Base-by-base conservation (phyloP, 1,140 invertebrate species). In the Orius insidiosus region DNA sequence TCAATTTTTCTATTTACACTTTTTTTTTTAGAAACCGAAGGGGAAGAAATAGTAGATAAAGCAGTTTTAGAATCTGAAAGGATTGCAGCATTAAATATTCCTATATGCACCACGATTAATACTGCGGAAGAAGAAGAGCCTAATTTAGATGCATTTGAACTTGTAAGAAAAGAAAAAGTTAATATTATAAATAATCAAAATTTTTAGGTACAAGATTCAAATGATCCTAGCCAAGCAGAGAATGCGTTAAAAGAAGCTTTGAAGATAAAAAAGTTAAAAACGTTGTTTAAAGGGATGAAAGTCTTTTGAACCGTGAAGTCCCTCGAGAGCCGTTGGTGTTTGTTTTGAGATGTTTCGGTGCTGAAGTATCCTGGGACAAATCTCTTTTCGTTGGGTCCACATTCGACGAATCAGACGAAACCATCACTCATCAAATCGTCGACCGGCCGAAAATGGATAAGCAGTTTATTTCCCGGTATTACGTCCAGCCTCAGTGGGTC, bases 401-500 rank as follows among this genome's bases (percentile, higher is more conserved):
- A 10, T 98, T 82, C 67, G 74, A 79, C 56, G 92, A 96, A 67
- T 68, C 70, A 48, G 90, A 98, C 66, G 80, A 92, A 63, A 74
- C 74, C 0, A 97, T 99, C 48, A 93, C 92, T 5, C 93, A 99
- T 72, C 94, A 99, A 53, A 88, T 99, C 61, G 81, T 97, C 18
- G 96, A 99, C 60, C 72, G 95, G 57, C 85, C 88, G 1, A 69
- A 65, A 31, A 71, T 89, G 58, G 65, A 71, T 1, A 88, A 84
- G 48, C 78, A 89, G 57, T 92, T 79, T 59, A 72, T 94, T 9
- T 89, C 85, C 1, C 75, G 88, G 58, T 89, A 90, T 62, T 99
- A 98, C 61, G 66, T 99, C n/a, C 96, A 99, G 64, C 96, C 96
- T 0, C 96, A 99, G 63, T 99, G 95, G 95, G 68, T 99, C 1